Evolutionary conservation across 1,140 invertebrate species (phyloP), one percentile per base, ranked within the genome.

Genomic region (Bombus turneri): DNA sequence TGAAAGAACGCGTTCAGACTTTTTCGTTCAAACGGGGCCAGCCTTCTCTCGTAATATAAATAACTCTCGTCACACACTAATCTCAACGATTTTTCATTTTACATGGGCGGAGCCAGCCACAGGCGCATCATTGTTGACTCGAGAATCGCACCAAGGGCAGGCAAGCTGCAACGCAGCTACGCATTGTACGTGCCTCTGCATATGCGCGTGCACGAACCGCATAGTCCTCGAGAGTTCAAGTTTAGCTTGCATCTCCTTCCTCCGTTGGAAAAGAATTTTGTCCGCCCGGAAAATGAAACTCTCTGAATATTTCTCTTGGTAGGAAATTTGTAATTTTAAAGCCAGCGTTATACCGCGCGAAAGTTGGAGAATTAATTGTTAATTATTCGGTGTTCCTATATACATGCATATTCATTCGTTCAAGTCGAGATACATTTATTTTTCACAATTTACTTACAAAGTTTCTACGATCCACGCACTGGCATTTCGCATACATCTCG

Each of bases 201-300:
- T 74, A 74, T 71, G 34, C 43, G 82, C 77, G 81, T 43, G 68
- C 75, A 34, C 41, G 59, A 43, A n/a, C 62, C 64, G 66, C 78
- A 78, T 57, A 81, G 85, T 88, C 83, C 77, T 64, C 72, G 43
- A 57, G 72, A 41, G 57, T 86, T 88, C 83, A 82, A 89, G 86
- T 89, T 88, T 89, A 88, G 76, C 64, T 22, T 15, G 53, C 75
- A 66, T 86, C 80, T 41, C 25, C 53, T 81, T 34, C 31, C 73
- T 31, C 12, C 15, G 28, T 64, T 0, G 28, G 3, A n/a, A n/a
- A n/a, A 62, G 59, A 53, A 53, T 22, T 53, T 53, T 8, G 18
- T 53, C 18, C 47, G 47, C 10, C 12, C 10, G 57, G 59, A n/a
- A n/a, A 12, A 53, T 8, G 18, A 53, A 0, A 0, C 18, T 6